Percentiles rank a stretch among this genome's conserved stretches.
Evolutionary conservation across 2,797 vertebrate genomes (phyloP).

Genomic region (Girardinus metallicus): DNA sequence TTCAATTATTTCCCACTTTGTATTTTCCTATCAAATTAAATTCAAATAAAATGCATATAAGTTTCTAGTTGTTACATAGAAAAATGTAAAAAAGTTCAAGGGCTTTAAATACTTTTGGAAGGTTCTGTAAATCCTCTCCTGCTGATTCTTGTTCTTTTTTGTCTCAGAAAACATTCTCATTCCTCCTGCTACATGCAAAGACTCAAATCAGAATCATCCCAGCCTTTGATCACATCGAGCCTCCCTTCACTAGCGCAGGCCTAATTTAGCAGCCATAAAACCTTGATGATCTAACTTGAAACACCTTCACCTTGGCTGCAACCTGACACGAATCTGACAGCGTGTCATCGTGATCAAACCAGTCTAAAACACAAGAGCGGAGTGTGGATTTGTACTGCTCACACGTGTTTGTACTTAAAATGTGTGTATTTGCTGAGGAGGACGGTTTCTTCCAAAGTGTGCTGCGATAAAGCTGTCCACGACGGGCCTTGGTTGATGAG

Average conservation of each 20-base stretch:
- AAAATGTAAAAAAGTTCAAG: background rate
- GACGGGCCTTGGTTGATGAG: constrained; percentile 27
- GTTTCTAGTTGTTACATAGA: background rate
- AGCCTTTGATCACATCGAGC: constrained; percentile 65
- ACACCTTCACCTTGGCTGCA: constrained; percentile 38
- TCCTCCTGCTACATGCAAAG: constrained; percentile 23
- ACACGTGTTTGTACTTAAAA: constrained; percentile 6
- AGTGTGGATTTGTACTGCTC: constrained; percentile 4
- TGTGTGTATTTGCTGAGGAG: background rate
- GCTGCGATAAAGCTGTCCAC: constrained; percentile 10
- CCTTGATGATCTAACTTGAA: constrained; percentile 61
- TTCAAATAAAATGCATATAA: background rate
- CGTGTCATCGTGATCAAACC: constrained; percentile 33
- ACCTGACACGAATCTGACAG: constrained; percentile 43
- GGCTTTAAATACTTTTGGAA: background rate
- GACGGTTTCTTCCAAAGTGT: constrained; percentile 19
- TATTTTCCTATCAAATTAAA: background rate
- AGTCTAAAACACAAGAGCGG: background rate
- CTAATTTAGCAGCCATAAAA: constrained; percentile 56
- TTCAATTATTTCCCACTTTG: background rate
- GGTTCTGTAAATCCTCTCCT: constrained; percentile 40
- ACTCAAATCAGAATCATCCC: constrained; percentile 43
- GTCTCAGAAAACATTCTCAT: constrained; percentile 50
- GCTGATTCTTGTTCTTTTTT: constrained; percentile 48
- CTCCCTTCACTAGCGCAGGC: constrained; percentile 40